Evolutionary conservation across 2,888 invertebrate genomes (phyloP), one percentile per base, ranked within the genome.

Genomic region (Drosophila nigritarsus): DNA sequence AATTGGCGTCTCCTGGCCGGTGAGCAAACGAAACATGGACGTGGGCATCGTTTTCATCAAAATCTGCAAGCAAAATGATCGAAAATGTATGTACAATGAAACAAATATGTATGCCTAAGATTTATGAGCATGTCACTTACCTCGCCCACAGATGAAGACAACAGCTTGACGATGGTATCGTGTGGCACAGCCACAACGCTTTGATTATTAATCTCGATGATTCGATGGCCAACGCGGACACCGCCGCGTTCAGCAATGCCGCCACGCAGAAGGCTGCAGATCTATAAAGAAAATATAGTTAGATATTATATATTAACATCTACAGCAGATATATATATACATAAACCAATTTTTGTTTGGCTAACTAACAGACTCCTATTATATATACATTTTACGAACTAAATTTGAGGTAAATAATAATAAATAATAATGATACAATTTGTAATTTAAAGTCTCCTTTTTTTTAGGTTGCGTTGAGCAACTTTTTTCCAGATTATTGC

Each of bases 41-140:
- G 99, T 99, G 89, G 99, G 99, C 99, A 99, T 99, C 65, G 99
- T 99, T 94, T 99, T 99, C 99, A 99, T 99, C 91, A 99, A 95
- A 91, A 99, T 99, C 99, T 99, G 95, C 38, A 95, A 95, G 69
- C 73, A 95, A 95, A 74, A 72, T 67, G 45, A 50, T 63, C 27
- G 29, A 48, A 13, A 38, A 24, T 36, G 13, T 30, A 32, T 38
- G n/a, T 2, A 29, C n/a, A 3, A 2, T 40, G 11, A 11, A 20
- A 2, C 36, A 54, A 11, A n/a, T 51, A 50, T 24, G 2, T 6
- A 2, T 45, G 45, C 20, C 13, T 1, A 18, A 24, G n/a, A 42
- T 49, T 42, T 40, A 2, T 9, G 20, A 15, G 38, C n/a, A 54
- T 18, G 3, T 29, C 1, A 20, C 62, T 20, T 13, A 99, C 99